Conservation (phyloP, 1,140 invertebrate genomes). For the Sycophila sp. region DNA sequence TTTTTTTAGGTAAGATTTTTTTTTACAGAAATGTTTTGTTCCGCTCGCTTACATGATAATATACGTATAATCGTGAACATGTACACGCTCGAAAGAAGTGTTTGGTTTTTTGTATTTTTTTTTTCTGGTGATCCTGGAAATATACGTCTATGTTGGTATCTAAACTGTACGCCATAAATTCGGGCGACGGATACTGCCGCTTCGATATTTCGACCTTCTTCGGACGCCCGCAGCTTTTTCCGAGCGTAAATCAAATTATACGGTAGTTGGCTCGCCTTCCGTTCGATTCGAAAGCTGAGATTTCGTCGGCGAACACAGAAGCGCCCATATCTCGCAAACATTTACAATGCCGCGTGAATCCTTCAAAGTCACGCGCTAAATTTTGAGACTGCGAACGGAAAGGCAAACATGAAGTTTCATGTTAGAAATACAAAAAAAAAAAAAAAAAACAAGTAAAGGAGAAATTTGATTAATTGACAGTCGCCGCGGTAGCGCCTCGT, state of each 20-base stretch:
- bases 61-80: conserved; percentile 41
- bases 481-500: too few relatives aligned
- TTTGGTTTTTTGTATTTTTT: background rate
- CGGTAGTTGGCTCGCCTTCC: too few relatives aligned
- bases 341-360: too few relatives aligned
- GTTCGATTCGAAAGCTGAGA: too few relatives aligned
- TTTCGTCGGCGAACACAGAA: too few relatives aligned
- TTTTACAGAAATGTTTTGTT: conserved; percentile 31
- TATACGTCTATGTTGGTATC: conserved; percentile 48
- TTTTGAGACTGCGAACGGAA: too few relatives aligned
- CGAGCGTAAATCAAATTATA: background rate
- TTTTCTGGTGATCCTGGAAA: conserved; percentile 47
- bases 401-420: too few relatives aligned
- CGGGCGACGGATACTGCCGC: background rate
- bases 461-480: too few relatives aligned
- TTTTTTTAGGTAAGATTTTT: conserved; percentile 10
- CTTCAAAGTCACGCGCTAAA: too few relatives aligned
- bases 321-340: too few relatives aligned
- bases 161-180: conserved; percentile 44
- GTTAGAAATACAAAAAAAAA: too few relatives aligned
- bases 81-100: conserved; percentile 52
- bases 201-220: background rate
- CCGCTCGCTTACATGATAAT: conserved; percentile 33
- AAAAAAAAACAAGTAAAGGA: too few relatives aligned
- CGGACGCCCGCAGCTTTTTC: background rate